Base-by-base conservation (phyloP, 2,113 vertebrate species). In the Tonatia bakeri region DNA sequence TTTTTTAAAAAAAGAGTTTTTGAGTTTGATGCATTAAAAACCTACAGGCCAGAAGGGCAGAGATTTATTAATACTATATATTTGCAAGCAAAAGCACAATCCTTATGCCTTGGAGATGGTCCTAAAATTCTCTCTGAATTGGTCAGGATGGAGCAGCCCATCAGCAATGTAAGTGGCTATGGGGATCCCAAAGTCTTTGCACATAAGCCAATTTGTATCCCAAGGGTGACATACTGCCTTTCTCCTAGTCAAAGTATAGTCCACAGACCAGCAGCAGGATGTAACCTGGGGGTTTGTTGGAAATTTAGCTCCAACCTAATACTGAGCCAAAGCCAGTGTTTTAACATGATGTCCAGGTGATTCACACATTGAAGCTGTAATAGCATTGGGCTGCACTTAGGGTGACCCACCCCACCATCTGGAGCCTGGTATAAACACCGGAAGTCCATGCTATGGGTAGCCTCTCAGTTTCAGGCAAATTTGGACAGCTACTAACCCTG, bases 401-500 rank as follows among this genome's bases (percentile, higher is more conserved):
- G 16, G 4, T 45, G 36, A 33, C 12, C 13, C 24, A 43, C 43
- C n/a, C n/a, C n/a, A 16, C 7, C 0, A 0, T 4, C 36, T 6
- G 5, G 19, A 33, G 31, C 14, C 19, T 79, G 26, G 26, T 2
- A 1, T 52, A 13, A 14, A 17, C 12, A 45, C 19, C 40, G 2
- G 3, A 22, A 20, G 26, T 70, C 22, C 0, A 0, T 14, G 12
- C 43, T 61, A 2, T 67, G n/a, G 16, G 24, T 87, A 84, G 28
- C 10, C 2, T 72, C 33, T 54, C 40, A 7, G 64, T 15, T 12
- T 75, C 47, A 36, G 45, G 47, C n/a, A 31, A 26, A 54, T 2
- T 52, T 12, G 4, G 85, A 75, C 8, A 73, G 47, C 2, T 40
- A n/a, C 26, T 80, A 45, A 93, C 14, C 52, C 12, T 86, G 14